A percentile compares a stretch with the other conserved stretches of the same genome.
phyloP scores from a whole-genome alignment of 2,113 vertebrate genomes.

The Xenopus laevis region DNA sequence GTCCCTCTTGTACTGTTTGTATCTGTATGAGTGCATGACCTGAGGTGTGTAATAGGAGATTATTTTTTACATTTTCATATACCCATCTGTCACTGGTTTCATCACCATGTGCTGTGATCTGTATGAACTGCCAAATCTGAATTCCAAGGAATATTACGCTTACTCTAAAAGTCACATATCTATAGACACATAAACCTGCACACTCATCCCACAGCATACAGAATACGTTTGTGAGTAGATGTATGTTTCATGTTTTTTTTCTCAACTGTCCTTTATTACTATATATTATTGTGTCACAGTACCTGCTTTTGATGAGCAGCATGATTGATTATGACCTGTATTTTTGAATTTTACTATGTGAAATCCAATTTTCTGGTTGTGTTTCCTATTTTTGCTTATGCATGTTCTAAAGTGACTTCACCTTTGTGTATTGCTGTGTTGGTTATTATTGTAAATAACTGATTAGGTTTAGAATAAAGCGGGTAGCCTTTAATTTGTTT shows the following conservation, averaged over 20 bases:
- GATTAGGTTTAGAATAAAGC: no score
- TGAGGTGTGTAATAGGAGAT: no score
- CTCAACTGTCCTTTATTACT: not conserved
- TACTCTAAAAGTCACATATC: not conserved
- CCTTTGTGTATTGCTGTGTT: no score
- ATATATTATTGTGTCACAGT: not conserved
- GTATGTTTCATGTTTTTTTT: not conserved
- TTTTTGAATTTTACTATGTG: not conserved
- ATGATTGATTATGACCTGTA: not conserved
- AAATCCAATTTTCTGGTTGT: no score
- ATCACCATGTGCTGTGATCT: conserved; percentile 7
- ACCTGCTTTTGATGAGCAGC: no score
- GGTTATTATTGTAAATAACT: no score
- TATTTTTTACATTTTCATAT: not conserved
- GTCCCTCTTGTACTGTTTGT: no score
- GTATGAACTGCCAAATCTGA: conserved; percentile 14
- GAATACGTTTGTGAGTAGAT: not conserved
- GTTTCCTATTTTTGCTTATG: no score
- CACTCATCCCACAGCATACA: not conserved
- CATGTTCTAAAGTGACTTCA: no score
- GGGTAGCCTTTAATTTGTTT: no score
- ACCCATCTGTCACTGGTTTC: conserved; percentile 11
- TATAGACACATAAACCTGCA: no score
- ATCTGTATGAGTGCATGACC: no score
- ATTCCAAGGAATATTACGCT: conserved; percentile 1